These are phyloP conservation scores for Acanthornis magna DNA, from an alignment of 2,797 vertebrate species.

Conservation along the genomic window DNA sequence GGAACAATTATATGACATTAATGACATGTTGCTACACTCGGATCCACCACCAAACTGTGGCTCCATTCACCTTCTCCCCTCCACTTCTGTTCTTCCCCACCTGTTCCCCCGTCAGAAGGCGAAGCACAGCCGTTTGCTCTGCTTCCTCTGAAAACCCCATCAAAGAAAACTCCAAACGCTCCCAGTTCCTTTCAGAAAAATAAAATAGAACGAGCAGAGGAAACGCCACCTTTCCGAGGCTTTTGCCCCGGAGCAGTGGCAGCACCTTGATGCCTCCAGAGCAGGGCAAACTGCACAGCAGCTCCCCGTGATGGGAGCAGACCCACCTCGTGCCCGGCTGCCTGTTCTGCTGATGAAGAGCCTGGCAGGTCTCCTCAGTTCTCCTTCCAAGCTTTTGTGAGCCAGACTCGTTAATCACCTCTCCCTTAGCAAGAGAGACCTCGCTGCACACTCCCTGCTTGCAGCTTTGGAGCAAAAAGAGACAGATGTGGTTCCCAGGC, in stretches of 20 bases:
- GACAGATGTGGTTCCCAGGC: rapidly evolving
- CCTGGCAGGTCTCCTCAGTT: constrained; percentile 28
- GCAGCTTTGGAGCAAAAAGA: not conserved
- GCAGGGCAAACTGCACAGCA: not conserved
- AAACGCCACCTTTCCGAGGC: not conserved
- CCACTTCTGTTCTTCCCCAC: not conserved
- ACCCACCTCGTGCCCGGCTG: not conserved
- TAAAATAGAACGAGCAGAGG: not conserved
- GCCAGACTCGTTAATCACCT: constrained; percentile 48
- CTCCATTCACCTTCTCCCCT: not conserved
- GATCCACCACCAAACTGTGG: not conserved
- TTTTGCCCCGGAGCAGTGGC: not conserved
- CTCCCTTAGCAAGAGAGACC: not conserved
- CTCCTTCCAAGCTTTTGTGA: constrained; percentile 28
- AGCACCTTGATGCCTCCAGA: not conserved
- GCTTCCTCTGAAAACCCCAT: constrained; percentile 12
- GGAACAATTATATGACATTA: constrained; percentile 34
- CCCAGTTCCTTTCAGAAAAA: not conserved
- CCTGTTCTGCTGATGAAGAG: not conserved
- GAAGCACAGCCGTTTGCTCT: not conserved
- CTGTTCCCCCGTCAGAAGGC: not conserved
- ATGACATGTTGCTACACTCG: not conserved
- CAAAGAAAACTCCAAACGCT: not conserved
- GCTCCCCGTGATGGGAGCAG: rapidly evolving
- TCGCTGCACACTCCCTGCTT: not conserved